These are phyloP conservation scores for Cheirogaleus major DNA, from an alignment of 2,797 vertebrate genomes.

Conservation along the genomic window DNA sequence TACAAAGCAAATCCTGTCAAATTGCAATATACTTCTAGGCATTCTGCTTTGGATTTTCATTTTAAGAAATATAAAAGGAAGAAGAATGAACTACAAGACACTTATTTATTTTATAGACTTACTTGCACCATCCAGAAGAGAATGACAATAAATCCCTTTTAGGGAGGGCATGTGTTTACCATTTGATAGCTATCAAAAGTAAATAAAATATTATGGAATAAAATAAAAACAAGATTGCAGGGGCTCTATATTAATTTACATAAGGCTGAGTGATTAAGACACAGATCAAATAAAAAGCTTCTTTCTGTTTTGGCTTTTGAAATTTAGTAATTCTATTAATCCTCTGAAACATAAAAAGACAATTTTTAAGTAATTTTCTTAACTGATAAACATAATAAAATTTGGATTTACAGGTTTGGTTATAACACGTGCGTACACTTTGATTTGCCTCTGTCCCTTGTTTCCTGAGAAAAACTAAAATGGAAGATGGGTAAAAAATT, in stretches of 20 bases:
- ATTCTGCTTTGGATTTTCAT: slow-evolving; percentile 48
- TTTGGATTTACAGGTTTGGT: not conserved
- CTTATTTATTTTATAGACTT: slow-evolving; percentile 24
- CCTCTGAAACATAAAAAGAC: not conserved
- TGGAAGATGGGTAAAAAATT: slow-evolving; percentile 41
- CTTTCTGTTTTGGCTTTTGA: slow-evolving; percentile 8
- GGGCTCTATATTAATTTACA: slow-evolving; percentile 35
- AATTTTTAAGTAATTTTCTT: slow-evolving; percentile 23
- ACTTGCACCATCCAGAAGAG: slow-evolving; percentile 31
- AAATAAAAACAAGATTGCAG: slow-evolving; percentile 70
- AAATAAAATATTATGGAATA: slow-evolving; percentile 60
- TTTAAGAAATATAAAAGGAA: slow-evolving; percentile 53
- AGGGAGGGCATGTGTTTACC: slow-evolving; percentile 70
- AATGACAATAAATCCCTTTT: slow-evolving; percentile 53
- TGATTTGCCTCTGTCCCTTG: not conserved
- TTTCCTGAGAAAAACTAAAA: not conserved
- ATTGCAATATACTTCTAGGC: not conserved
- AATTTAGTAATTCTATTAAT: slow-evolving; percentile 28
- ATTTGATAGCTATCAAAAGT: slow-evolving; percentile 66
- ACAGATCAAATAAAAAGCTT: not conserved
- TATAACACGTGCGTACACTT: not conserved
- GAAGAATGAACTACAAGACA: slow-evolving; percentile 7
- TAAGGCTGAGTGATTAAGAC: slow-evolving; percentile 27
- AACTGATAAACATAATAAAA: not conserved
- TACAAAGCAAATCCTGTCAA: slow-evolving; percentile 52